Percentiles rank a stretch among this genome's conserved stretches.
These are phyloP conservation scores for Diabrotica balteata DNA, from an alignment of 2,888 invertebrate species.

Conservation along the genomic window DNA sequence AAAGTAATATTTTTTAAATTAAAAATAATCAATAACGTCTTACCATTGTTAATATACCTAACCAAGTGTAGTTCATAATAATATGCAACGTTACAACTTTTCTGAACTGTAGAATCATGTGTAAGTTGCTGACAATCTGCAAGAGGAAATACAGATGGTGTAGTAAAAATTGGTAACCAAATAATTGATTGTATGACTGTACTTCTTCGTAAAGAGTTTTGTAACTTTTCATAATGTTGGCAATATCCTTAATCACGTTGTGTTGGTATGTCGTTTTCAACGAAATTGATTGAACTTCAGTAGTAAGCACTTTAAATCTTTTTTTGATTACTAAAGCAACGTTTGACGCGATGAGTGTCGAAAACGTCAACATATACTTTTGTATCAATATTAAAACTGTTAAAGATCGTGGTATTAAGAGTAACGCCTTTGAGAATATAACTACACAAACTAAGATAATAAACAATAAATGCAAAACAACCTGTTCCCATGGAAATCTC, in stretches of 20 bases:
- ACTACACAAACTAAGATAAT: not conserved
- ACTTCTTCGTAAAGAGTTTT: not conserved
- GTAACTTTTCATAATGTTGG: not conserved
- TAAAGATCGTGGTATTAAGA: not conserved
- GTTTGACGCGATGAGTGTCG: not conserved
- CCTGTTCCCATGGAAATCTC: conserved; percentile 3
- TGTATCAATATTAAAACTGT: not conserved
- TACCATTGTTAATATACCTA: too few species aligned
- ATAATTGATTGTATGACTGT: not conserved
- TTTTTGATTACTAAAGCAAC: not conserved
- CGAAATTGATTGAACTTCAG: not conserved
- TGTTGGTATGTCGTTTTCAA: not conserved
- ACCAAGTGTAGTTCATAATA: too few species aligned
- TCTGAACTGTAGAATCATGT: not conserved
- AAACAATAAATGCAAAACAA: not conserved
- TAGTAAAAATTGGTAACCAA: not conserved
- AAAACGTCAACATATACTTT: not conserved
- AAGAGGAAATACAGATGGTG: not conserved
- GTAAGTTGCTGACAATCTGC: not conserved
- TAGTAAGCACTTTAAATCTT: not conserved
- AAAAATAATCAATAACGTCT: too few species aligned
- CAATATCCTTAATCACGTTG: not conserved
- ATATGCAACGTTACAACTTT: too few species aligned
- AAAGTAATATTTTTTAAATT: too few species aligned
- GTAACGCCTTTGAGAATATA: not conserved